phyloP scores from a whole-genome alignment of 2,888 invertebrate genomes.

The Criorhina ranunculi region DNA sequence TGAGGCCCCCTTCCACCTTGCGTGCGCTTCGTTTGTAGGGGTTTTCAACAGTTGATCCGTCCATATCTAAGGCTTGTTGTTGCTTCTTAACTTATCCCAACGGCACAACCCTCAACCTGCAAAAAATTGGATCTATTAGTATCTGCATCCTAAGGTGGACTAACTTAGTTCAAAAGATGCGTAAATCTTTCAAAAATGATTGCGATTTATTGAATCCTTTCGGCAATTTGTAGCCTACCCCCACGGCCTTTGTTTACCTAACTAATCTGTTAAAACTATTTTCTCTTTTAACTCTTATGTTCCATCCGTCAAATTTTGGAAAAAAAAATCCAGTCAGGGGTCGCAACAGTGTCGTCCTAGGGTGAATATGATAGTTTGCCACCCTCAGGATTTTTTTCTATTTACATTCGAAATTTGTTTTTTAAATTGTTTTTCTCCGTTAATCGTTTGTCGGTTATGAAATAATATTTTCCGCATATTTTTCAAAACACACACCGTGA shows the following conservation, averaged over 20 bases:
- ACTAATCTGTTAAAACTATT: constrained; percentile 55
- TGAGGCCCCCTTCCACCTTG: too few species aligned
- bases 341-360: constrained; percentile 25
- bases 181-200: neutral
- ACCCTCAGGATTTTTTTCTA: constrained; percentile 52
- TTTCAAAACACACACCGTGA: constrained; percentile 28
- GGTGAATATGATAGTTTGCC: constrained; percentile 51
- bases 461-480: constrained; percentile 49
- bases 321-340: constrained; percentile 13
- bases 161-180: neutral
- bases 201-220: neutral
- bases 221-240: neutral
- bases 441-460: constrained; percentile 57
- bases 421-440: constrained; percentile 20
- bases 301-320: neutral
- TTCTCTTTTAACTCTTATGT: constrained; percentile 28
- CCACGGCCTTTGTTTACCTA: constrained; percentile 35
- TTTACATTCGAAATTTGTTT: constrained; percentile 62
- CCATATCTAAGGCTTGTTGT: too few species aligned
- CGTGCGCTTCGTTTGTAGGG: too few species aligned
- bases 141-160: too few species aligned
- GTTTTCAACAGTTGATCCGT: too few species aligned
- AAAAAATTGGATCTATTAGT: too few species aligned
- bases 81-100: too few species aligned
- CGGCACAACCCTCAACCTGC: too few species aligned